These are phyloP conservation scores for Mamestra configurata DNA, from an alignment of 1,140 invertebrate genomes.

Conservation along the genomic window DNA sequence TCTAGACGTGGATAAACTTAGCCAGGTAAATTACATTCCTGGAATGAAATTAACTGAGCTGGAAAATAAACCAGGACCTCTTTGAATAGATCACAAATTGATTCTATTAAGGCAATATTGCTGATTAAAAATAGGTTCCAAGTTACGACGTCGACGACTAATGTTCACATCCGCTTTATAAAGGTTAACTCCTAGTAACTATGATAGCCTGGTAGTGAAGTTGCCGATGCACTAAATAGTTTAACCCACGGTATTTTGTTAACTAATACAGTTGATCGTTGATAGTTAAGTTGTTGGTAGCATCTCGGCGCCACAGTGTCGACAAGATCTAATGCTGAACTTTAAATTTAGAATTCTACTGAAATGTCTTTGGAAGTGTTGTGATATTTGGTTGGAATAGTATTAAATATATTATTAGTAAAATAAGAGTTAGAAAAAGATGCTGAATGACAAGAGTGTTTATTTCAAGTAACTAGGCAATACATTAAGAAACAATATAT, in stretches of 20 bases:
- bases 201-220: constrained; percentile 19
- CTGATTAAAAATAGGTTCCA: not conserved
- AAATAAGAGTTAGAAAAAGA: too few relatives aligned
- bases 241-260: constrained; percentile 5
- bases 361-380: too few relatives aligned
- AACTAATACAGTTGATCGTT: constrained; percentile 2
- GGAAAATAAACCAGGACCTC: not conserved
- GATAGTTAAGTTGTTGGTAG: not conserved
- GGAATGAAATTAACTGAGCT: constrained; percentile 5
- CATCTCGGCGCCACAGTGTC: not conserved
- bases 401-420: too few relatives aligned
- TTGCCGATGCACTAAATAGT: constrained; percentile 32
- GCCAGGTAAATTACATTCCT: not conserved
- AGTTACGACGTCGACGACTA: constrained; percentile 23
- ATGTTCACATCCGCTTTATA: not conserved
- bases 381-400: too few relatives aligned
- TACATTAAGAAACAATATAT: too few relatives aligned
- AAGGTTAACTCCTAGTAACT: constrained; percentile 29
- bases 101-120: not conserved
- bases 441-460: too few relatives aligned
- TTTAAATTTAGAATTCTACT: too few relatives aligned
- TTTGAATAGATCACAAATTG: too few relatives aligned
- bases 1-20: not conserved
- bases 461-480: too few relatives aligned
- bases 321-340: too few relatives aligned